A percentile compares a stretch with the other conserved stretches of the same genome.
Evolutionary conservation across 2,113 vertebrate genomes (phyloP).

Genomic region (Casuarius casuarius): DNA sequence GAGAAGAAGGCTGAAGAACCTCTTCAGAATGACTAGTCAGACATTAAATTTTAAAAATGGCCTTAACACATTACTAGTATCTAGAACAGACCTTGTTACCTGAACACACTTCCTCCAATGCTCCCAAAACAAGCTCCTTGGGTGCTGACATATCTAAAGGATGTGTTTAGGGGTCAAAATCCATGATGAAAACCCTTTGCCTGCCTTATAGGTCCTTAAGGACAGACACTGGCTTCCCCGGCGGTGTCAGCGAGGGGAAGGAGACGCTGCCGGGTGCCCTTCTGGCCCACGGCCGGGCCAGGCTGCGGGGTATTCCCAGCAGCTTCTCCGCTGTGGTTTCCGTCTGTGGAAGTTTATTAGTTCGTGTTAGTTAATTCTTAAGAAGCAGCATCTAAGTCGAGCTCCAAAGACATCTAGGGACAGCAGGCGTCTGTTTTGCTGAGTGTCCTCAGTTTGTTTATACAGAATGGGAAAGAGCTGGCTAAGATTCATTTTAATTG

Average conservation of each 20-base stretch:
- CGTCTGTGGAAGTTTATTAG: not conserved
- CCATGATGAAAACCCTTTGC: not conserved
- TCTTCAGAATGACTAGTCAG: not conserved
- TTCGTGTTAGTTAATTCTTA: not conserved
- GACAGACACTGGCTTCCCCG: not conserved
- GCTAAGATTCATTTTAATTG: conserved; percentile 26
- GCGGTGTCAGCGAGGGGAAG: not conserved
- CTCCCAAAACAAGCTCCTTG: not conserved
- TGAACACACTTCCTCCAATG: not conserved
- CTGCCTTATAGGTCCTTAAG: not conserved
- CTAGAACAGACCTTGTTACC: not conserved
- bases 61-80: not conserved
- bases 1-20: not conserved
- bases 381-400: not conserved
- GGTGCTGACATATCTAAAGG: not conserved
- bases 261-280: not conserved
- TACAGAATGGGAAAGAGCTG: not conserved
- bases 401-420: not conserved
- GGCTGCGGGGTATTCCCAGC: no score
- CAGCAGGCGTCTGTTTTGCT: not conserved
- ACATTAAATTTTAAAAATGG: not conserved
- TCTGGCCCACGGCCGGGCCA: not conserved
- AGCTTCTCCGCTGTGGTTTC: not conserved
- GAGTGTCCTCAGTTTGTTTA: not conserved
- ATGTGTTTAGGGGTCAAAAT: not conserved